Base-by-base conservation (phyloP, 2,797 vertebrate species). In the Pseudotriccus pelzelni region DNA sequence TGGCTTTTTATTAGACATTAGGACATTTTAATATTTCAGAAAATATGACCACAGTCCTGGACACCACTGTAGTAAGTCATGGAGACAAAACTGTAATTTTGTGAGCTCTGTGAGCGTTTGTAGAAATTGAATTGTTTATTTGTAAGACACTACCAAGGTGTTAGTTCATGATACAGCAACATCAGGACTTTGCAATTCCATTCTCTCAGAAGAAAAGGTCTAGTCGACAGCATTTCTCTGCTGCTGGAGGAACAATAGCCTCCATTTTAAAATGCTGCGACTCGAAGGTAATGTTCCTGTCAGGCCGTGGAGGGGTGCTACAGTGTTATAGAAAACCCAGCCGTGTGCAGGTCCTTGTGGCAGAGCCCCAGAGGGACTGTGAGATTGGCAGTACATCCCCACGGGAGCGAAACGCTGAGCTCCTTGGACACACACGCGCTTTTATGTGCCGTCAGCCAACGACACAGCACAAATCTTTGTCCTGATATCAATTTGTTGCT, bases 261-360 rank as follows among this genome's bases (percentile, higher is more conserved):
- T 96, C 93, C 93, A 94, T 96, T 87, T 96, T 80, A 84, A 44
- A 88, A n/a, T 56, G 14, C 14, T 15, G 3, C 17, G 74, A 0
- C 36, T 64, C 74, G 21, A 24, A 67, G 66, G 58, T 25, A 15
- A 14, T 64, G 23, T 84, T 91, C 49, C 78, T n/a, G 15, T 19
- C 23, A 24, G 34, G 56, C 96, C 97, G 92, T 27, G 6, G 23
- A 66, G 94, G 88, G 97, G 97, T 75, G 93, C 95, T 95, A 6
- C 74, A 62, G 66, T 4, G 37, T 11, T 59, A 9, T 3, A 28
- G 13, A 32, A 81, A 10, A 5, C 1, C 22, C 39, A 5, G 60
- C 2, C 30, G 1, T 14, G 84, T 28, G 5, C 1, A 7, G 13
- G 36, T 8, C 1, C 44, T 9, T 21, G 3, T 24, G 10, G 22